Base-by-base conservation (phyloP, 2,888 invertebrate genomes). In the Leptarthrus brevirostris region DNA sequence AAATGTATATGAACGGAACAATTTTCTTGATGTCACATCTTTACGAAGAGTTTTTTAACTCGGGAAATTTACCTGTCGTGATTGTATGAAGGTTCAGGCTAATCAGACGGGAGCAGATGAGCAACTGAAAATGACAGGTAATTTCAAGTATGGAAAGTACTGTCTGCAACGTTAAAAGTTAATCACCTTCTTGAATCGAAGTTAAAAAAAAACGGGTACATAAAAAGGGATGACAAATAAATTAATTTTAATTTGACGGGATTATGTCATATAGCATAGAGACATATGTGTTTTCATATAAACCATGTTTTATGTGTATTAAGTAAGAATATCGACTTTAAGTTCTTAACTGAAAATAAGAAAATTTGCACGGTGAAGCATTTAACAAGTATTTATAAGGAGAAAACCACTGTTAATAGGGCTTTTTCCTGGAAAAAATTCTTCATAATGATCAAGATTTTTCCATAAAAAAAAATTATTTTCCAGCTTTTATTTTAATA, bases 71-170 rank as follows among this genome's bases (percentile, higher is more conserved):
- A 64, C 64, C 64, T 64, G 64, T 47, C 64, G 58, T 44, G 64
- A 5, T 24, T 3, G n/a, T 44, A 14, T 44, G 47, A 64, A 47
- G 44, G 24, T 18, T 24, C 18, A 26, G 36, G 24, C 64, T 64
- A 64, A 64, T 64, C 44, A 64, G 44, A 64, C 44, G 6, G 64
- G n/a, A 49, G 36, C 24, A 64, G 64, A 69, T 64, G 44, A 40
- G 64, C 20, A 52, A 30, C 69, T 69, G 69, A 69, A 52, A 30
- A 30, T 69, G 69, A 69, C 69, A 69, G 69, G 69, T 52, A 69
- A 69, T 69, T 69, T 69, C 12, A 14, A 49, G 20, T 24, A 47
- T 22, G 64, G 22, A 40, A 24, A 44, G n/a, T 34, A 12, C 20
- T 36, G 18, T 18, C 34, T 16, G 40, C 58, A 18, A 58, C n/a